A percentile compares a stretch with the other conserved stretches of the same genome.
These are phyloP conservation scores for Potorous gilbertii DNA, from an alignment of 2,797 vertebrate species.

Conservation along the genomic window DNA sequence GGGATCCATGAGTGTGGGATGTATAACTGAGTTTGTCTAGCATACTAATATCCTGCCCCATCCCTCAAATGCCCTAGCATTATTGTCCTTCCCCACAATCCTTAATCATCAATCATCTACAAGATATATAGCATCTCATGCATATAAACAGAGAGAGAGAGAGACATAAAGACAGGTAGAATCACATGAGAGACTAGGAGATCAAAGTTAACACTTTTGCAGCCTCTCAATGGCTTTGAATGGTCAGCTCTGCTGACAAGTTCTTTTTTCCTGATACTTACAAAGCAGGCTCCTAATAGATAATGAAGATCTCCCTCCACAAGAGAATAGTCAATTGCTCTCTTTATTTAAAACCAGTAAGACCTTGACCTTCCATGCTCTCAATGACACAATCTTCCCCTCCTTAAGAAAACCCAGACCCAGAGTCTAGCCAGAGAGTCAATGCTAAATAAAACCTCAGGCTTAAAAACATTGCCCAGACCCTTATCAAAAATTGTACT, in stretches of 20 bases:
- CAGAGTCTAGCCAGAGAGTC: slow-evolving; percentile 71
- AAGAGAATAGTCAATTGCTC: slow-evolving; percentile 62
- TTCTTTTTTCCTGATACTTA: slow-evolving; percentile 57
- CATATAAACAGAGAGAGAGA: neutral
- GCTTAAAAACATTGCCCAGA: slow-evolving; percentile 66
- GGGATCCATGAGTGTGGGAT: neutral
- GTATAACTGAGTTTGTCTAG: neutral
- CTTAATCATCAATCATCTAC: slow-evolving; percentile 3
- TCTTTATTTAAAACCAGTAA: slow-evolving; percentile 67
- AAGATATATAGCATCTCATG: neutral
- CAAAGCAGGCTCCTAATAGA: slow-evolving; percentile 34
- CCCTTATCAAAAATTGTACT: slow-evolving; percentile 61
- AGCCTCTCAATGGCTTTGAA: slow-evolving; percentile 21
- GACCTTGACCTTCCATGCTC: slow-evolving; percentile 67
- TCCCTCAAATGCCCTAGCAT: neutral
- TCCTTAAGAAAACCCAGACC: slow-evolving; percentile 72
- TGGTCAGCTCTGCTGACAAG: slow-evolving; percentile 26
- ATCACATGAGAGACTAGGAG: slow-evolving; percentile 1
- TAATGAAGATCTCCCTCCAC: slow-evolving; percentile 39
- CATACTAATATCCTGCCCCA: neutral
- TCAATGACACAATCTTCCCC: slow-evolving; percentile 53
- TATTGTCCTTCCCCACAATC: neutral
- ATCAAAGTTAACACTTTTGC: neutral
- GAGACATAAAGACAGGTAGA: slow-evolving; percentile 22
- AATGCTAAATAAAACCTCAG: slow-evolving; percentile 77